Evolutionary conservation across 2,113 vertebrate genomes (phyloP), one percentile per base, ranked within the genome.

Genomic region (Tauraco erythrolophus): DNA sequence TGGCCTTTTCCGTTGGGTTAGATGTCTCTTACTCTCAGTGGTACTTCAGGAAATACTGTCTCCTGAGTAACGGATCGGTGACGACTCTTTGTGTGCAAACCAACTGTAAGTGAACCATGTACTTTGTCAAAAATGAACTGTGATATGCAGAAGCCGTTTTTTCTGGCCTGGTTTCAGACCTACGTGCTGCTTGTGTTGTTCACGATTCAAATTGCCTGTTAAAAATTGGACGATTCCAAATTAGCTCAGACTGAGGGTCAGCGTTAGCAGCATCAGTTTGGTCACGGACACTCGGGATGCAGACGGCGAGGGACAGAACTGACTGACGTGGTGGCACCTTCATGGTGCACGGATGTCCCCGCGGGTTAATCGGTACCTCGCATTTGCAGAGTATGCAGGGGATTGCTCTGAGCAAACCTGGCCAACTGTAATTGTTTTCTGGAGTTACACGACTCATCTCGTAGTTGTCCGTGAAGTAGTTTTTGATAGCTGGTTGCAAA

Each of bases 131-230:
- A 66, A 54, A 4, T 16, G 33, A 37, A 8, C 54, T 88, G 46
- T 57, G 3, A 10, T 45, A 27, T 11, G 0, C 0, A 17, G 41
- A 54, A 69, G 19, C 41, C 65, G 2, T 7, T 22, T 68, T 16
- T 69, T 61, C n/a, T 50, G 10, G 19, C 1, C 19, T 35, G 24
- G 11, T 37, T 74, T 41, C 66, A 74, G 39, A 70, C 23, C 35
- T 46, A 7, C 12, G 0, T 10, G 14, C 30, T 46, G 14, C 65
- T 46, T n/a, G 10, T 70, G 1, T 19, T 71, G 25, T 15, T 78
- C 66, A 61, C 30, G 7, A 4, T 45, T 76, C 56, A 11, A 33
- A 28, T 23, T 54, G 27, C 23, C 14, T 39, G 35, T 24, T 58
- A 28, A 51, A 78, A 51, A 43, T 31, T 5, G 14, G 41, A 16